Evolutionary conservation across 2,113 vertebrate species (phyloP), one percentile per base, ranked within the genome.

Genomic region (Cavia aperea): DNA sequence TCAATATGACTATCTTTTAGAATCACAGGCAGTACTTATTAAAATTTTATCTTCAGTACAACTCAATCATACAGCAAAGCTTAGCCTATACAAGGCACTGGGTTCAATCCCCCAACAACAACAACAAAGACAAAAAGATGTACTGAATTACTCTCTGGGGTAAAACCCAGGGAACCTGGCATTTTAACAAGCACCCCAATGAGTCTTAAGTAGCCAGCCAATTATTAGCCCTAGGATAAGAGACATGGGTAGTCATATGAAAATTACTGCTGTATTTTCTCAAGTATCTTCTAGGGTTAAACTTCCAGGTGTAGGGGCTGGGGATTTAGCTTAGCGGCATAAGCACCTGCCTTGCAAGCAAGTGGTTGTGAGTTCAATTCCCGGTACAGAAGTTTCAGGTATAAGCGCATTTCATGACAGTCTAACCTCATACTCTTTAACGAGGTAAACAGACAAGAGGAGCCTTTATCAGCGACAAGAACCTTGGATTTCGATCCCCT

Each of bases 121-220:
- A 63, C 29, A 83, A 26, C 21, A 31, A 10, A 86, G 43, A 66
- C 21, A 75, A 54, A 54, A 54, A 54, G 10, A 54, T 54, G 51
- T 63, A 81, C 18, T 86, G 33, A 92, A 89, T 56, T 33, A 91
- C 29, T 75, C 56, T 86, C 81, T 62, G 23, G 12, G 54, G n/a
- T 73, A 56, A 90, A 88, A 36, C 43, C 68, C n/a, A 75, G 78
- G 78, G 60, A 87, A 81, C n/a, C 72, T 82, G 31, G n/a, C 39
- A 62, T 78, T 89, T 86, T 92, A 88, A 90, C 23, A 63, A 73
- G 66, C 36, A 73, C 1, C 10, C 36, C 56, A 72, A 4, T 11
- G n/a, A 77, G 18, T 94, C 81, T 92, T 39, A 96, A 81, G 86
- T 4, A 90, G 62, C 31, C 63, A 91, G 31, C 31, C 24, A 91